These are phyloP conservation scores for Falco peregrinus DNA, from an alignment of 2,797 vertebrate genomes.

Conservation along the genomic window DNA sequence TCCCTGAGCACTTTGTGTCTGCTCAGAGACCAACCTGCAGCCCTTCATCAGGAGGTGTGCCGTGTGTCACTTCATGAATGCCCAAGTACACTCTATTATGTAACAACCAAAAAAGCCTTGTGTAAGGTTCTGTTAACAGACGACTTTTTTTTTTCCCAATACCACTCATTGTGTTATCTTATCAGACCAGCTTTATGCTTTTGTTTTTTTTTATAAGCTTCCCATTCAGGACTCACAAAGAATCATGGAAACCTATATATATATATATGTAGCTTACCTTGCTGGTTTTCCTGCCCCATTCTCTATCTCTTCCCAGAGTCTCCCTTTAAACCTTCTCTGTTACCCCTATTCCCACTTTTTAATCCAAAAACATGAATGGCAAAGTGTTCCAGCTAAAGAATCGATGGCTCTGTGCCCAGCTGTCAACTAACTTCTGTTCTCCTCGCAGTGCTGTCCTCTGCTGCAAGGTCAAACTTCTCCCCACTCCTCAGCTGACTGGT, in stretches of 20 bases:
- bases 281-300: background rate
- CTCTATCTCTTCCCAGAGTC: background rate
- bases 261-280: background rate
- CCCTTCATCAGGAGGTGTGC: background rate
- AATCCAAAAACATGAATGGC: background rate
- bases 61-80: background rate
- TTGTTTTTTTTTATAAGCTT: slow-evolving; percentile 1
- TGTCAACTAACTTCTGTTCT: background rate
- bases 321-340: background rate
- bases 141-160: background rate
- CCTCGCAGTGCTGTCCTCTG: background rate
- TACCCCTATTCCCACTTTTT: background rate
- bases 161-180: background rate
- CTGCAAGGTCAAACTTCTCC: background rate
- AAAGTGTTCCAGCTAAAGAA: background rate
- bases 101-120: background rate
- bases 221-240: background rate
- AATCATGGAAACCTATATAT: background rate
- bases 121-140: background rate
- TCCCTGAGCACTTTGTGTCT: background rate
- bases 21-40: background rate
- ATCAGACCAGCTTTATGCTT: background rate
- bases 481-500: background rate
- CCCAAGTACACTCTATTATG: background rate
- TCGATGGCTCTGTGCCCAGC: background rate